Conservation (phyloP, 2,113 vertebrate species). For the Salvelinus sp. region DNA sequence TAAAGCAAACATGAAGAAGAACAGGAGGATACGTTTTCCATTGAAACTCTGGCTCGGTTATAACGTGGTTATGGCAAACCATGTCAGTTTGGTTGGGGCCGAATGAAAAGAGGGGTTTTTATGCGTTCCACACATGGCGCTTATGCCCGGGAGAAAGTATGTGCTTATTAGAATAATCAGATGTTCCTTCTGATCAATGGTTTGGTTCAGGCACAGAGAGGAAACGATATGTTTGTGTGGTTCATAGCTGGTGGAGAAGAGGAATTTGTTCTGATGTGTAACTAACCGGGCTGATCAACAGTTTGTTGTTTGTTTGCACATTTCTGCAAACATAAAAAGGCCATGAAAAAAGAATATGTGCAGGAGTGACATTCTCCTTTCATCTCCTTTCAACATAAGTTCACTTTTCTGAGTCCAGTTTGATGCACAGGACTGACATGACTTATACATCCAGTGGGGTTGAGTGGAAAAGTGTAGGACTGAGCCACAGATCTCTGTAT, state of each 20-base stretch:
- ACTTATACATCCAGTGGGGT: too few relatives aligned
- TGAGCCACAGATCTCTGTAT: conserved; percentile 20
- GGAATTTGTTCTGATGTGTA: too few relatives aligned
- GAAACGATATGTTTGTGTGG: conserved; percentile 24
- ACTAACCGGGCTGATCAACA: too few relatives aligned
- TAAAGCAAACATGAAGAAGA: conserved; percentile 5
- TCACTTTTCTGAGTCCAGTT: too few relatives aligned
- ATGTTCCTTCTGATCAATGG: conserved; percentile 10
- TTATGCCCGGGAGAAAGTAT: not conserved
- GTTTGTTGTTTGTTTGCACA: too few relatives aligned
- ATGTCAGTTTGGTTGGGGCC: not conserved
- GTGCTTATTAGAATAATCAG: conserved; percentile 24
- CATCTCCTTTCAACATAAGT: not conserved
- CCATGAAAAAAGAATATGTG: too few relatives aligned
- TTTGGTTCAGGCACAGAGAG: conserved; percentile 2
- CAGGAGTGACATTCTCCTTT: not conserved
- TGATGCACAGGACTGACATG: too few relatives aligned
- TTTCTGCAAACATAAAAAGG: too few relatives aligned
- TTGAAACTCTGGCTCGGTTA: not conserved
- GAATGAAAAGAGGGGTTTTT: not conserved
- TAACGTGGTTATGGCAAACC: conserved; percentile 3
- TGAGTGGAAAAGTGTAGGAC: too few relatives aligned
- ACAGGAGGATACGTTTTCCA: not conserved
- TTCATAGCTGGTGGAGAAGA: conserved; percentile 23
- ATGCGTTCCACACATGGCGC: conserved; percentile 6